Conservation (phyloP, 2,113 vertebrate genomes). For the Eurystomus gularis region DNA sequence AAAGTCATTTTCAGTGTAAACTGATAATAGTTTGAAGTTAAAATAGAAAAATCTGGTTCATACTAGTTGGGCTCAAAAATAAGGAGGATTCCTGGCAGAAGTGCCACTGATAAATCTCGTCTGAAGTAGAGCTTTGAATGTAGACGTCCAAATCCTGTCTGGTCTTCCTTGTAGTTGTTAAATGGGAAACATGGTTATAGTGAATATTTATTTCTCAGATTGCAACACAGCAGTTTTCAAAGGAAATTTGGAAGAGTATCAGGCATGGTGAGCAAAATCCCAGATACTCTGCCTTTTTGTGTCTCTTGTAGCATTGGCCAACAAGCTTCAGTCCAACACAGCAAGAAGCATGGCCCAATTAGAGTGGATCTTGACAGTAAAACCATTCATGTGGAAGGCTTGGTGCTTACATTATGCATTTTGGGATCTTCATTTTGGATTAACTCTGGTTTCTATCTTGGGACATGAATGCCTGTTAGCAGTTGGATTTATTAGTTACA, state of each 20-base stretch:
- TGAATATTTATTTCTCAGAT: not conserved
- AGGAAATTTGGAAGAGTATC: not conserved
- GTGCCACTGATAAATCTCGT: fast-evolving
- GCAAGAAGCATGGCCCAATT: not conserved
- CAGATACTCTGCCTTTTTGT: not conserved
- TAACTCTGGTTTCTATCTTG: not conserved
- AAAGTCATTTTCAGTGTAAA: not conserved
- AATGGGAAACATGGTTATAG: not conserved
- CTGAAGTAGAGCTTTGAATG: not conserved
- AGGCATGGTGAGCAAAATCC: not conserved
- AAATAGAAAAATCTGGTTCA: not conserved
- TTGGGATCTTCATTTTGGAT: not conserved
- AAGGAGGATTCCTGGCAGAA: not conserved
- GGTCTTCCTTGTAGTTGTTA: not conserved
- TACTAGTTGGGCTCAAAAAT: not conserved
- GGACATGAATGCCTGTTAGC: not conserved
- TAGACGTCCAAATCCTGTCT: not conserved
- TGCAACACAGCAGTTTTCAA: not conserved
- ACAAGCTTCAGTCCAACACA: not conserved
- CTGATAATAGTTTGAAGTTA: not conserved
- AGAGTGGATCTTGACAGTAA: not conserved
- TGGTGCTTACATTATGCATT: not conserved
- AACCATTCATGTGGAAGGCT: not conserved
- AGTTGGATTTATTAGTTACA: not conserved
- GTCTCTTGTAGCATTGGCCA: not conserved